phyloP scores from a whole-genome alignment of 2,113 vertebrate species.

The Sinosuthora webbiana region DNA sequence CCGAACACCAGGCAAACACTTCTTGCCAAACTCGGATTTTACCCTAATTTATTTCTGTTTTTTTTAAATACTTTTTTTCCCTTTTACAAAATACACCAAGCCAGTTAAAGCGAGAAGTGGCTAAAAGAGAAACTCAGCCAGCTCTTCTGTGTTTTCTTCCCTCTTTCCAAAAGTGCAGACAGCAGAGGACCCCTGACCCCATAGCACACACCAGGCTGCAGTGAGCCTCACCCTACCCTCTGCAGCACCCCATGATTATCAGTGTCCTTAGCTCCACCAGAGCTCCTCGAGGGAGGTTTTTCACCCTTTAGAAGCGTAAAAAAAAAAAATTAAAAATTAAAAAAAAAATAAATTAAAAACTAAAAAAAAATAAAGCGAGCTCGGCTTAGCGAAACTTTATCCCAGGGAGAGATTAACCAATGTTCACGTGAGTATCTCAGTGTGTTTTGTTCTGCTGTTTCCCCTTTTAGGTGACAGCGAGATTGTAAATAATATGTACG shows the following conservation, averaged over 20 bases:
- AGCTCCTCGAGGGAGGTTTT: not conserved
- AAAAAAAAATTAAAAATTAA: not conserved
- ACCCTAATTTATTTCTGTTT: not conserved
- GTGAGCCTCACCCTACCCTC: not conserved
- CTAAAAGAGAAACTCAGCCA: not conserved
- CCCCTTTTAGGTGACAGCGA: conserved; percentile 90
- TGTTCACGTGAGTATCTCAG: conserved; percentile 57
- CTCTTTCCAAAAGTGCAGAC: not conserved
- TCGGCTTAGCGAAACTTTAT: not conserved
- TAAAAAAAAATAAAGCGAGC: not conserved
- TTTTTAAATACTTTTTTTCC: fast-evolving
- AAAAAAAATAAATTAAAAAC: no score
- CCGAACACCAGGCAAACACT: not conserved
- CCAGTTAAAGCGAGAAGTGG: not conserved
- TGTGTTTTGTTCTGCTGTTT: conserved; percentile 63
- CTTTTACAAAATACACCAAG: not conserved
- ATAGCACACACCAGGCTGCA: fast-evolving
- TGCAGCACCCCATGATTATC: fast-evolving
- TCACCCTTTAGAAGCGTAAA: not conserved
- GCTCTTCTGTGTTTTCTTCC: not conserved
- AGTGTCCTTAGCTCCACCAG: not conserved
- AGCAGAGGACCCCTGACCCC: not conserved
- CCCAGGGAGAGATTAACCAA: conserved; percentile 10
- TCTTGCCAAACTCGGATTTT: not conserved
- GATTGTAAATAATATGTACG: conserved; percentile 89